Conservation (phyloP, 2,113 vertebrate genomes). For the Cynoglossus semilaevis region DNA sequence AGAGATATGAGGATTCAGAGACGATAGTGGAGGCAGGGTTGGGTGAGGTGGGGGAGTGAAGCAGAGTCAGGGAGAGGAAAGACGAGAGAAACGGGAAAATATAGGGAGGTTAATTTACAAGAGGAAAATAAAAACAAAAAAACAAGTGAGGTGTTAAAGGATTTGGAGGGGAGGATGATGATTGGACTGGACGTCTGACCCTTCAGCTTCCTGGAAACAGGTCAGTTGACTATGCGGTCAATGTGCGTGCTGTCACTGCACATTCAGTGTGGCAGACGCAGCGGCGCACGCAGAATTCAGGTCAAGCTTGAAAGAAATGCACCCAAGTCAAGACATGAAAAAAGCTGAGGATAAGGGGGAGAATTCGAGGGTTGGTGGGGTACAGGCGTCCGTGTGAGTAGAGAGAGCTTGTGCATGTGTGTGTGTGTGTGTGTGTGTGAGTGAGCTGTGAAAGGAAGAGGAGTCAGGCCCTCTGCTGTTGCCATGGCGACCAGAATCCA, state of each 20-base stretch:
- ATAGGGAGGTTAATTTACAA: too few species aligned
- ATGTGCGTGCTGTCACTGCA: slow-evolving; percentile 25
- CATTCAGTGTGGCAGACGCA: slow-evolving; percentile 40
- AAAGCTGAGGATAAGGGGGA: slow-evolving; percentile 50
- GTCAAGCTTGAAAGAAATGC: slow-evolving; percentile 67
- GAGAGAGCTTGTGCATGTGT: slow-evolving; percentile 3
- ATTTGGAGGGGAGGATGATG: background rate
- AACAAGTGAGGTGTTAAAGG: background rate
- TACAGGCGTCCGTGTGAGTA: slow-evolving; percentile 29
- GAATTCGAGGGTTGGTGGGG: slow-evolving; percentile 46
- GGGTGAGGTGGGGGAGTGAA: slow-evolving; percentile 7
- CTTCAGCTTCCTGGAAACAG: slow-evolving; percentile 41
- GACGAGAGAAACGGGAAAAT: background rate
- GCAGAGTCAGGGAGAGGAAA: background rate
- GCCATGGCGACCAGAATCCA: slow-evolving; percentile 72
- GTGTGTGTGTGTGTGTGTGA: background rate
- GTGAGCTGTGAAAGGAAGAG: slow-evolving; percentile 41
- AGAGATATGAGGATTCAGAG: slow-evolving; percentile 9
- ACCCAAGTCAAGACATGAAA: slow-evolving; percentile 38
- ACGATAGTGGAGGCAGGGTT: slow-evolving; percentile 6
- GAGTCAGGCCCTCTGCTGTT: slow-evolving; percentile 66
- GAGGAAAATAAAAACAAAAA: background rate
- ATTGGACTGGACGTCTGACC: too few species aligned
- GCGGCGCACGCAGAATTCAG: slow-evolving; percentile 61
- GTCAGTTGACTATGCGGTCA: slow-evolving; percentile 43